A percentile compares a stretch with the other conserved stretches of the same genome.
phyloP scores from a whole-genome alignment of 2,113 vertebrate species.

The Amphilophus citrinellus region DNA sequence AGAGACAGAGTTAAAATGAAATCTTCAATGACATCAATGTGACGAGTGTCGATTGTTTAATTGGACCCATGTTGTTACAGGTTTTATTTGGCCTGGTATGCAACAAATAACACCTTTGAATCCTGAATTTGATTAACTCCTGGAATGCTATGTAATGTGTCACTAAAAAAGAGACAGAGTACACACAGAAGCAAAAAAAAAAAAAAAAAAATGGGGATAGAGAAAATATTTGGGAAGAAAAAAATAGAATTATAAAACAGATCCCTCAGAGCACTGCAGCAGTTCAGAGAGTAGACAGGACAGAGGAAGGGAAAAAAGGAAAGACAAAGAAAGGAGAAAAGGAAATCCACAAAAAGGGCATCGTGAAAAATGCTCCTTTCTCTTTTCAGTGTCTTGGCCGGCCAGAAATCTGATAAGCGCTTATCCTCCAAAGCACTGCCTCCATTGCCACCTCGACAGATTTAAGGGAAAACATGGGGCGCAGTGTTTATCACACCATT shows the following conservation, averaged over 20 bases:
- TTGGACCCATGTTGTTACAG: not conserved
- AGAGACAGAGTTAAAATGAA: not conserved
- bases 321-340: constrained; percentile 1
- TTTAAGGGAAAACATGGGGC: constrained; percentile 57
- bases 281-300: not conserved
- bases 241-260: constrained; percentile 13
- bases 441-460: constrained; percentile 29
- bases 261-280: not conserved
- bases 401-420: constrained; percentile 64
- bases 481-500: constrained; percentile 66
- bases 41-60: not conserved
- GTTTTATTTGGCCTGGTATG: not conserved
- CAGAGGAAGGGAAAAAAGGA: not conserved
- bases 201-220: not conserved
- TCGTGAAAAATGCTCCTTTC: constrained; percentile 11
- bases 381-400: constrained; percentile 26
- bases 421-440: constrained; percentile 39
- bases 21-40: not conserved
- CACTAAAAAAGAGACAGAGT: not conserved
- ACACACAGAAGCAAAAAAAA: not conserved
- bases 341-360: constrained; percentile 45
- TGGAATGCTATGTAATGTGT: not conserved
- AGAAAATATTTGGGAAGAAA: not conserved
- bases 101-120: not conserved
- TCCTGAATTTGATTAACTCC: constrained; percentile 10